Percentiles rank a stretch among this genome's conserved stretches.
Conservation (phyloP, 2,113 vertebrate species). For the Podarcis muralis region DNA sequence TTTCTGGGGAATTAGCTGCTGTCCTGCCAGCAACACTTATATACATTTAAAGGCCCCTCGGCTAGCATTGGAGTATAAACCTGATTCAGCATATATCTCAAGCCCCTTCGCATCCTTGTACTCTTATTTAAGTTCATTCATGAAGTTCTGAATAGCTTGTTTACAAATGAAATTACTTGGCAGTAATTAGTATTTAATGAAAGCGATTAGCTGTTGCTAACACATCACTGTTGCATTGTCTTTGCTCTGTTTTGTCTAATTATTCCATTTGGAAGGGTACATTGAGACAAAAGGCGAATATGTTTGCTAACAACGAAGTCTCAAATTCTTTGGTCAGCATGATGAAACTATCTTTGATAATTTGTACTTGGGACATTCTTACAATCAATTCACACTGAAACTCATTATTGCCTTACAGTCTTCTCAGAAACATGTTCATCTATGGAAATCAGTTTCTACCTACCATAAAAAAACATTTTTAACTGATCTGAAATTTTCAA, state of each 20-base stretch:
- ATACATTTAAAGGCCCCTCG: too few relatives aligned
- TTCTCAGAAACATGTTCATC: slow-evolving; percentile 11
- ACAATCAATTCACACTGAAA: background rate
- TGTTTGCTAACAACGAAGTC: slow-evolving; percentile 14
- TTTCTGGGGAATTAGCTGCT: background rate
- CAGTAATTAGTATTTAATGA: background rate
- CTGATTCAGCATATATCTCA: background rate
- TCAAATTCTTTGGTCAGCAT: background rate
- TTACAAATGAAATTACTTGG: background rate
- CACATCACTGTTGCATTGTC: background rate
- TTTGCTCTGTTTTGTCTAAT: background rate
- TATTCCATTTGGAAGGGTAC: background rate
- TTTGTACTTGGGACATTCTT: background rate
- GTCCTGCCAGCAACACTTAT: background rate
- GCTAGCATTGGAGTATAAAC: background rate
- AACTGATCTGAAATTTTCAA: background rate
- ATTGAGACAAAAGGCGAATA: slow-evolving; percentile 1
- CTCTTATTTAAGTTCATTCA: background rate
- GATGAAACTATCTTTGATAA: background rate
- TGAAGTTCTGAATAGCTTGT: background rate
- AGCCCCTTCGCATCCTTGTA: background rate
- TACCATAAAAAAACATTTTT: background rate
- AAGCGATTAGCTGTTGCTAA: background rate
- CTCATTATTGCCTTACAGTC: slow-evolving; percentile 6
- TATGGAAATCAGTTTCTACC: slow-evolving; percentile 22